Evolutionary conservation across 2,888 invertebrate genomes (phyloP).

Genomic region (Drosophila fungiperda): DNA sequence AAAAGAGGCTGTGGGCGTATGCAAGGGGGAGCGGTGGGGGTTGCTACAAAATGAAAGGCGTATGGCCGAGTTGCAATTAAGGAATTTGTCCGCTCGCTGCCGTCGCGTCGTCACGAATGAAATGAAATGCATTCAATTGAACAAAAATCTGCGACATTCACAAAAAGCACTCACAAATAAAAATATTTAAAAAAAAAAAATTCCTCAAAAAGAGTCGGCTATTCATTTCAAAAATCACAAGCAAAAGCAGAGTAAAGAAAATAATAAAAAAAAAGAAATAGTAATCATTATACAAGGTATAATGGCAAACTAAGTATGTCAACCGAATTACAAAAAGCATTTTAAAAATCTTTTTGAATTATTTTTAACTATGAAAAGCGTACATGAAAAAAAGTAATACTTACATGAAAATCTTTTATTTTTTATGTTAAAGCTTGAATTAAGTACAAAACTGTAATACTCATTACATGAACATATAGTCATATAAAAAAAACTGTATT

Average conservation of each 20-base stretch:
- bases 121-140: slow-evolving; percentile 78
- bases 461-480: background rate
- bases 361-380: background rate
- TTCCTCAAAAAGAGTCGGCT: slow-evolving; percentile 18
- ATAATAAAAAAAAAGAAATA: background rate
- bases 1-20: background rate
- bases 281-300: slow-evolving; percentile 20
- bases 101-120: slow-evolving; percentile 62
- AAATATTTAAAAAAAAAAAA: background rate
- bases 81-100: slow-evolving; percentile 44
- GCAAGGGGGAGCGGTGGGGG: background rate
- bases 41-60: slow-evolving; percentile 48
- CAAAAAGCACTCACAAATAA: slow-evolving; percentile 17
- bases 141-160: slow-evolving; percentile 52
- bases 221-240: slow-evolving; percentile 21
- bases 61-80: slow-evolving; percentile 44
- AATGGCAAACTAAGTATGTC: slow-evolving; percentile 36
- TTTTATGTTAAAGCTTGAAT: background rate
- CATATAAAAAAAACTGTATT: background rate
- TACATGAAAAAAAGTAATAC: background rate
- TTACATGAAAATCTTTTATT: background rate
- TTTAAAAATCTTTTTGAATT: slow-evolving; percentile 25
- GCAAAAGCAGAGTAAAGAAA: slow-evolving; percentile 5
- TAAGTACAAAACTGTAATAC: background rate
- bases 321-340: slow-evolving; percentile 32